Base-by-base conservation (phyloP, 1,140 invertebrate genomes). In the Apis cerana region DNA sequence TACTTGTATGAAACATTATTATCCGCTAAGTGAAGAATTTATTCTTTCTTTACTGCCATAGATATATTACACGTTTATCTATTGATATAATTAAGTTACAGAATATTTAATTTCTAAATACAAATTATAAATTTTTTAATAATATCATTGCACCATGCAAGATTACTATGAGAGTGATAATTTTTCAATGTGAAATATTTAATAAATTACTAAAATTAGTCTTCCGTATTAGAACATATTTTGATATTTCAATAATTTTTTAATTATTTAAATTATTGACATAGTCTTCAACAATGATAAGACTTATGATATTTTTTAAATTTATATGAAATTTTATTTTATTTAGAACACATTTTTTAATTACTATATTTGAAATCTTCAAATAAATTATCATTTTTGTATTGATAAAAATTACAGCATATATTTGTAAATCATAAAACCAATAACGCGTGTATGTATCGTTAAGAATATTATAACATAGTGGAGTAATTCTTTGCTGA, bases 41-140 rank as follows among this genome's bases (percentile, higher is more conserved):
- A 87, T 86, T 89, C 85, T 83, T 86, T 76, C 71, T 83, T 85
- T 91, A 92, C 91, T 91, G 91, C 90, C 91, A 92, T 92, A 91
- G 78, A 81, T 86, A 83, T 75, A 77, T 75, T 77, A 75, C 10
- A 84, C 43, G 68, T 85, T 86, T 76, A 70, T 64, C 59, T 84
- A 80, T 21, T 77, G 68, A 83, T 77, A 84, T 80, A 58, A 67
- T 64, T 88, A 83, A 62, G 76, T 88, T 80, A 83, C 23, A 12
- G 3, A 43, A 80, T 33, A 56, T 75, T 54, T 48, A 56, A n/a
- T 77, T 80, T 72, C n/a, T 62, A 64, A 86, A 77, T 15, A 21
- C 7, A 68, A 75, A 75, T 75, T n/a, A 8, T 17, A 17, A 78
- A 75, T 67, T 61, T 64, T 84, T 61, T 64, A 58, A 27, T 75